phyloP scores from a whole-genome alignment of 1,140 invertebrate species.

The Campoletis sonorensis region DNA sequence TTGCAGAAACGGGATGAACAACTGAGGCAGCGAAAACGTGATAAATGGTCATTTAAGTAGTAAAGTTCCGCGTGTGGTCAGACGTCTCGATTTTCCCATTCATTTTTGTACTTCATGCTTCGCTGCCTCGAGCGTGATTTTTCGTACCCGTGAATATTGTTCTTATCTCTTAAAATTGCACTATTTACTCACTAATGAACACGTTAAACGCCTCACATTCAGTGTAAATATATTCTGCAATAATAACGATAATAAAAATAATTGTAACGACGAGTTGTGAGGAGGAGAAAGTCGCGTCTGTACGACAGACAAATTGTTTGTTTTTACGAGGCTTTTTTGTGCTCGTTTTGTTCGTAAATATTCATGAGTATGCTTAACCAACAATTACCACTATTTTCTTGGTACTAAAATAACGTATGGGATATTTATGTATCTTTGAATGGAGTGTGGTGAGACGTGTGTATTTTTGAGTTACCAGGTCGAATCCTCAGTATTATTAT shows the following conservation, averaged over 20 bases:
- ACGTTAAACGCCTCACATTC: constrained; percentile 12
- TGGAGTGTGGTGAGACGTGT: not conserved
- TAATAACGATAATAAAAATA: constrained; percentile 32
- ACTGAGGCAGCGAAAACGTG: not conserved
- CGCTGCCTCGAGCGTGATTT: not conserved
- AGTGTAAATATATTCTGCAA: constrained; percentile 26
- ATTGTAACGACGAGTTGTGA: not conserved
- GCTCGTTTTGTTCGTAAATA: not conserved
- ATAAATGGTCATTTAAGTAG: not conserved
- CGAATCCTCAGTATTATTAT: too few relatives aligned
- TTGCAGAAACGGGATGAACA: not conserved
- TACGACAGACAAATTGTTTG: constrained; percentile 9
- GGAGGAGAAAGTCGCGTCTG: not conserved
- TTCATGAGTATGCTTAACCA: constrained; percentile 14
- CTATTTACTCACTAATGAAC: constrained; percentile 38
- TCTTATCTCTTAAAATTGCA: not conserved
- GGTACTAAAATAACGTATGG: constrained; percentile 40
- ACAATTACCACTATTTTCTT: constrained; percentile 47
- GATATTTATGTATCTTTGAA: constrained; percentile 24
- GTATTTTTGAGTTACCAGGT: not conserved
- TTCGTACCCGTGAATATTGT: constrained; percentile 2
- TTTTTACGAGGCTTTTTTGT: constrained; percentile 24
- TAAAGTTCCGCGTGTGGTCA: constrained; percentile 7
- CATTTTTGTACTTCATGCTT: not conserved
- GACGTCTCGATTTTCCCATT: not conserved